Evolutionary conservation across 2,888 invertebrate species (phyloP).

Genomic region (Psylliodes chrysocephalus): DNA sequence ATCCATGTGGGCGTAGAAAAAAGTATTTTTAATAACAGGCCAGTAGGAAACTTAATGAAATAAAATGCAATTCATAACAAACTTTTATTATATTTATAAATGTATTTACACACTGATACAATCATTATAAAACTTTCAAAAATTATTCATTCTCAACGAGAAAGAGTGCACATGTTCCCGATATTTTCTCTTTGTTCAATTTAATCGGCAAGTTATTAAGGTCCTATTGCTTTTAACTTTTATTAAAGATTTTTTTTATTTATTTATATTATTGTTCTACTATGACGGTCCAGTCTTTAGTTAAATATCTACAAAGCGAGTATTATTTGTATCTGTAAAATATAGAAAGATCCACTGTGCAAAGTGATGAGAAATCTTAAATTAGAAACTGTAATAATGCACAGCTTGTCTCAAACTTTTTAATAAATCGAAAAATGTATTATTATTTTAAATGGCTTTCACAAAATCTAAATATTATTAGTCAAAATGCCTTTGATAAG

Average conservation of each 20-base stretch:
- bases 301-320: conserved; percentile 28
- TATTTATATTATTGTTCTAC: conserved; percentile 30
- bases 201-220: conserved; percentile 6
- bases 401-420: too few species aligned
- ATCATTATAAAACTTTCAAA: conserved; percentile 45
- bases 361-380: too few species aligned
- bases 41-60: too few species aligned
- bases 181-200: conserved; percentile 10
- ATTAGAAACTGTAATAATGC: too few species aligned
- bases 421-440: too few species aligned
- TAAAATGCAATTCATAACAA: conserved; percentile 45
- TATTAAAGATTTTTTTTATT: conserved; percentile 34
- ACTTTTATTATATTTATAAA: conserved; percentile 48
- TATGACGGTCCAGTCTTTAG: conserved; percentile 27
- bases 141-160: conserved; percentile 35
- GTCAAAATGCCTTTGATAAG: too few species aligned
- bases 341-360: not conserved
- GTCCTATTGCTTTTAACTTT: conserved; percentile 39
- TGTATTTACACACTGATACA: conserved; percentile 50
- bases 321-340: conserved; percentile 8
- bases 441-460: too few species aligned
- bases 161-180: conserved; percentile 39
- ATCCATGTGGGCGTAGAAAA: too few species aligned
- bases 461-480: too few species aligned
- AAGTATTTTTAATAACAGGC: too few species aligned